Base-by-base conservation (phyloP, 2,888 invertebrate genomes). In the Platycheirus albimanus region DNA sequence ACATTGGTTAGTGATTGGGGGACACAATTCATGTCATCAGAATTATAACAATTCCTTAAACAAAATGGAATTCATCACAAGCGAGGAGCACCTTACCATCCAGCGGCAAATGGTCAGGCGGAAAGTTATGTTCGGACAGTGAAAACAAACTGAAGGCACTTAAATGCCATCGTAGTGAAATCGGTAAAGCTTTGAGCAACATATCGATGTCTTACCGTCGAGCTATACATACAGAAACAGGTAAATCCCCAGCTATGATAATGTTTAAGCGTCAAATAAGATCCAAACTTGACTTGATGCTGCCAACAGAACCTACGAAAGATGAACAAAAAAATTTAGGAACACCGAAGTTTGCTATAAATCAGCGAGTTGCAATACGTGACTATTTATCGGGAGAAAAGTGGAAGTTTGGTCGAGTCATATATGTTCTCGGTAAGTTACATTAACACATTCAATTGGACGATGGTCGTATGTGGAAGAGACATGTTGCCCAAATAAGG, bases 11-110 rank as follows among this genome's bases (percentile, higher is more conserved):
- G 69, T 43, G 84, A 85, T 58, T 64, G 70, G 17, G 85, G 77
- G 0, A 54, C 71, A 1, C 85, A 85, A 47, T 85, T 84, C 17
- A 77, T 63, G 8, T 78, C 78, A 4, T 15, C 3, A 0, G 67
- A 84, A 8, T 85, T 85, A 7, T 6, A 80, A 61, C 11, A 58
- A 7, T 79, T 85, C 49, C 56, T 83, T 15, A 69, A 75, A 61
- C 15, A n/a, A 6, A 80, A 84, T 51, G 78, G 85, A 7, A 30
- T 30, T 5, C 30, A 30, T 30, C 30, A 30, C 5, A 5, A 3
- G 30, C 30, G 7, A 30, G 3, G 30, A 3, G 30, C 45, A 6
- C 61, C 61, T 5, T 45, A 61, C n/a, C 28, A 61, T 19, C 43
- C 61, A 17, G 30, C 61, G 1, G 30, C 41, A 1, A 63, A 58